Evolutionary conservation across 2,797 vertebrate species (phyloP), one percentile per base, ranked within the genome.

Genomic region (Tokudaia muenninki): DNA sequence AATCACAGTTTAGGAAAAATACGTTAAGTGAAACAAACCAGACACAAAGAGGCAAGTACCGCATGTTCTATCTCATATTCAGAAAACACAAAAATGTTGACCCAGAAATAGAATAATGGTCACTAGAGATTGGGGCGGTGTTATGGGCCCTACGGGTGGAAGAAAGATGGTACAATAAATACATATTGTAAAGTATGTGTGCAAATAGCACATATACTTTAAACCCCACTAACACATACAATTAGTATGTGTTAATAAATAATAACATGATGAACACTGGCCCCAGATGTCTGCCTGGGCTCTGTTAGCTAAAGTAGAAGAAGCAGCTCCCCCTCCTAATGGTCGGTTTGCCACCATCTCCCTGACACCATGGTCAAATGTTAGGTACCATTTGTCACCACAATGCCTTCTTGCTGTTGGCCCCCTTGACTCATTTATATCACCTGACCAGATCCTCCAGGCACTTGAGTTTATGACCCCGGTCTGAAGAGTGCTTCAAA

Each of bases 401-500:
- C 0, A 0, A 3, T 5, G 65, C 77, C 92, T 87, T 65, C 57
- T 84, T 90, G 75, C 50, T 83, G 11, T 50, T 10, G 24, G 67
- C 55, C 80, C 47, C 22, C 57, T 41, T 13, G 78, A 83, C 78
- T 94, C 95, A 63, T 94, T 94, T 65, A 13, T 87, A 95, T 91
- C 88, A 87, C 93, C 92, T 89, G 86, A 86, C 61, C 83, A 29
- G 74, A 75, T 78, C 55, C 94, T 96, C 88, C 12, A 87, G 92
- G 78, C 78, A 21, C 91, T 65, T 83, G 88, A 80, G 63, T 92
- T 87, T 93, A 79, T 91, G 92, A 97, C 91, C 94, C 29, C 67
- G 89, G 91, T 95, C 90, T 96, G 92, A 70, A 94, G 92, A 90
- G 95, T 97, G 96, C 98, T 98, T 98, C 97, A 95, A 97, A 97